phyloP scores from a whole-genome alignment of 2,797 vertebrate genomes.

The Takifugu rubripes region DNA sequence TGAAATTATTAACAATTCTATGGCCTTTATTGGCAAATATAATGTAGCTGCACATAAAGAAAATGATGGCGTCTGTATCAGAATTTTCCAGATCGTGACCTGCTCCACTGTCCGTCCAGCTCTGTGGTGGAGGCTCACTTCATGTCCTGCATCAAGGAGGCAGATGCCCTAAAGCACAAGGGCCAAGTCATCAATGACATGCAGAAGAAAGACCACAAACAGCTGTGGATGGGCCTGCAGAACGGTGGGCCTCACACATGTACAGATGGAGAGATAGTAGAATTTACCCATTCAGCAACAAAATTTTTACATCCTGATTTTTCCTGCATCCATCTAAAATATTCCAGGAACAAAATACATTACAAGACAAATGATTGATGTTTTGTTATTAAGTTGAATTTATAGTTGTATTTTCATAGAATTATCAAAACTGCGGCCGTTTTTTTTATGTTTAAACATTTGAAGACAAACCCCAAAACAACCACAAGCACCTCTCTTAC shows the following conservation, averaged over 20 bases:
- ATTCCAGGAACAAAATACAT: too few relatives aligned
- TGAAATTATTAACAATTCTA: neutral
- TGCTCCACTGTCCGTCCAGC: conserved; percentile 90
- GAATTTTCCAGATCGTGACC: conserved; percentile 93
- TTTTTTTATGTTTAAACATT: too few relatives aligned
- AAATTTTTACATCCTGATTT: too few relatives aligned
- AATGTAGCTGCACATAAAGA: neutral
- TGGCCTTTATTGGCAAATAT: neutral
- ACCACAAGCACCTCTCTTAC: too few relatives aligned
- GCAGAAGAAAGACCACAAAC: conserved; percentile 99
- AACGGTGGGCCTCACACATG: conserved; percentile 79
- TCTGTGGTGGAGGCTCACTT: conserved; percentile 96
- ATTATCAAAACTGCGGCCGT: neutral
- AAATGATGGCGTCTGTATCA: conserved; percentile 48
- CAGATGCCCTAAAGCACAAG: conserved; percentile 98
- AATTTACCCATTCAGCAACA: too few relatives aligned
- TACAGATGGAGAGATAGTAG: too few relatives aligned
- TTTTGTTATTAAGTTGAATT: too few relatives aligned
- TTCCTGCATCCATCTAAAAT: too few relatives aligned
- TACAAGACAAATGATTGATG: too few relatives aligned
- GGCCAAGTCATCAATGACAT: conserved; percentile 98
- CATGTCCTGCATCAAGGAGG: conserved; percentile 98
- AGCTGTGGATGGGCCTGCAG: conserved; percentile 98
- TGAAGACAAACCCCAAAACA: too few relatives aligned
- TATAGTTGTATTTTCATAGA: too few relatives aligned